Evolutionary conservation across 1,140 invertebrate genomes (phyloP).

Genomic region (Centruroides sculpturatus): DNA sequence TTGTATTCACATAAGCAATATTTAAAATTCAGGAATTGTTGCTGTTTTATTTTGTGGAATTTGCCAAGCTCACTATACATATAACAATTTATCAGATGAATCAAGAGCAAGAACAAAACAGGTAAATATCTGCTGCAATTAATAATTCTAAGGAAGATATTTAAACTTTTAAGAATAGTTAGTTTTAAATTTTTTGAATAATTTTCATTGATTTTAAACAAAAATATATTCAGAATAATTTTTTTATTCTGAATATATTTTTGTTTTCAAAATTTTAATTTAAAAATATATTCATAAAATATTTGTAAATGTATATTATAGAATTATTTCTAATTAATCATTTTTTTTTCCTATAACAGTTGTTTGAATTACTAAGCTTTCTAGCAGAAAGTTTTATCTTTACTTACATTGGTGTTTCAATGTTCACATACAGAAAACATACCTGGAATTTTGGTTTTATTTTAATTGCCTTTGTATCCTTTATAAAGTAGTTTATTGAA

Average conservation of each 20-base stretch:
- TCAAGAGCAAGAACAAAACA: conserved; percentile 79
- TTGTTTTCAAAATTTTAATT: too few species aligned
- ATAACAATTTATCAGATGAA: conserved; percentile 81
- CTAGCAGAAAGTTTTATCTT: conserved; percentile 98
- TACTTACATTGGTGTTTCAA: conserved; percentile 94
- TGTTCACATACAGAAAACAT: conserved; percentile 94
- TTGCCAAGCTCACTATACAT: conserved; percentile 98
- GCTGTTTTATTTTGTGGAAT: conserved; percentile 97
- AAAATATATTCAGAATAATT: too few species aligned
- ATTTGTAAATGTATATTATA: too few species aligned
- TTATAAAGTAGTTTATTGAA: conserved; percentile 4
- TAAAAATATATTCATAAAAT: too few species aligned
- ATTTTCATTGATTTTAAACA: too few species aligned
- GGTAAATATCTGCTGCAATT: conserved; percentile 19
- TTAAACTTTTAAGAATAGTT: background rate
- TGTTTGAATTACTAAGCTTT: conserved; percentile 93
- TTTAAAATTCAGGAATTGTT: conserved; percentile 53
- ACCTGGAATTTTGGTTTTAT: conserved; percentile 87
- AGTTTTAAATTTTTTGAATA: background rate
- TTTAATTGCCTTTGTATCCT: conserved; percentile 72
- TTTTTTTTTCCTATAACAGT: conserved; percentile 32
- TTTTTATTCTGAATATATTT: too few species aligned
- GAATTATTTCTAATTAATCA: too few species aligned
- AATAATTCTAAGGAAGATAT: background rate
- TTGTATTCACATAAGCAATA: too few species aligned